Conservation (phyloP, 1,140 invertebrate genomes). For the Drosophila sechellia region DNA sequence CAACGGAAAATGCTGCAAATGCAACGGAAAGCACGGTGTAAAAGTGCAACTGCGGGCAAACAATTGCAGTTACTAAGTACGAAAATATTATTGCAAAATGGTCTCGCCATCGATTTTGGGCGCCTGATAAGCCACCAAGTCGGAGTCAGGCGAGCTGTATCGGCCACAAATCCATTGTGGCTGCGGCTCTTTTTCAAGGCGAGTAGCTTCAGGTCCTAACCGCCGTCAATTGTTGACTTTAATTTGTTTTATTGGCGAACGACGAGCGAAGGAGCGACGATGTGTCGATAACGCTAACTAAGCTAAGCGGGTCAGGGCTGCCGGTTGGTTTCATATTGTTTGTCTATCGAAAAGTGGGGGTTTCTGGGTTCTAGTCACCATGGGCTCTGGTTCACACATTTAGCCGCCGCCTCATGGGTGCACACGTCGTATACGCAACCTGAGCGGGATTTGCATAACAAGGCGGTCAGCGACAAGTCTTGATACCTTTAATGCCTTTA, state of each 20-base stretch:
- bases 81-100: slow-evolving; percentile 80
- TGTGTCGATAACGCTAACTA: slow-evolving; percentile 73
- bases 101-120: slow-evolving; percentile 54
- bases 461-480: slow-evolving; percentile 66
- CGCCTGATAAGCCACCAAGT: slow-evolving; percentile 57
- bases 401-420: slow-evolving; percentile 37
- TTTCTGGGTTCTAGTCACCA: slow-evolving; percentile 2
- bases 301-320: slow-evolving; percentile 77
- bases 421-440: slow-evolving; percentile 79
- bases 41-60: slow-evolving; percentile 23
- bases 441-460: slow-evolving; percentile 72
- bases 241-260: slow-evolving; percentile 79
- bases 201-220: slow-evolving; percentile 81
- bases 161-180: slow-evolving; percentile 22
- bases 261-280: slow-evolving; percentile 43
- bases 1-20: slow-evolving; percentile 29
- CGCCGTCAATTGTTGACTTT: slow-evolving; percentile 78
- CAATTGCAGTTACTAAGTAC: slow-evolving; percentile 51
- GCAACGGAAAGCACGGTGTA: slow-evolving; percentile 9
- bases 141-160: slow-evolving; percentile 31
- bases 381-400: slow-evolving; percentile 50
- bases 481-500: slow-evolving; percentile 73
- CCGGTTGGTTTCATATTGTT: slow-evolving; percentile 37
- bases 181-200: slow-evolving; percentile 68
- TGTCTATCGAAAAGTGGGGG: slow-evolving; percentile 7